Evolutionary conservation across 2,888 invertebrate species (phyloP).

Genomic region (Drosophila demipolita): DNA sequence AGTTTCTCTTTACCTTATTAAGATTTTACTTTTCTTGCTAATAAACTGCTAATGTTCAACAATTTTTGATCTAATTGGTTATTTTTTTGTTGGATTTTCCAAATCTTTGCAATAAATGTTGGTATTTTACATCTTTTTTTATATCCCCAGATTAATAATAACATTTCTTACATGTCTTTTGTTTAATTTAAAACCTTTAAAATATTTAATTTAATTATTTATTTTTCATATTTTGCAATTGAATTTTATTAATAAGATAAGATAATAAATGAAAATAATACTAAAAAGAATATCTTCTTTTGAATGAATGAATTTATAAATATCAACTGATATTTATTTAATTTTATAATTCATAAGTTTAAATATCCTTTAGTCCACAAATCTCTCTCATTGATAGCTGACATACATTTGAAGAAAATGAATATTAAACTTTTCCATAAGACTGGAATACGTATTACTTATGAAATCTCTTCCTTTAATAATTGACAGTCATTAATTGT

Average conservation of each 20-base stretch:
- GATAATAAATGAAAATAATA: no score
- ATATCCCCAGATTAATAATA: no score
- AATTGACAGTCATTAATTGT: slow-evolving; percentile 8
- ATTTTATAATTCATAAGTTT: background rate
- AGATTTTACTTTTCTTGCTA: background rate
- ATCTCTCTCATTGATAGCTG: background rate
- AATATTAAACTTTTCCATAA: background rate
- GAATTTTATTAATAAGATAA: no score
- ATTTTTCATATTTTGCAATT: no score
- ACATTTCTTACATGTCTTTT: no score
- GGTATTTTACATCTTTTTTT: background rate
- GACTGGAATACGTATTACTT: background rate
- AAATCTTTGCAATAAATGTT: background rate
- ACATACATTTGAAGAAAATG: background rate
- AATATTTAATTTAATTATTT: no score
- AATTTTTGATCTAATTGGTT: background rate
- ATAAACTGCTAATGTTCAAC: background rate
- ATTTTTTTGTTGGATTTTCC: background rate
- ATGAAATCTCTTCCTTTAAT: background rate
- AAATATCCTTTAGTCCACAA: background rate
- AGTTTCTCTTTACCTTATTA: background rate
- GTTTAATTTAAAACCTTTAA: background rate
- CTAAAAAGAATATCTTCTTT: no score
- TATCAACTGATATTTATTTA: background rate
- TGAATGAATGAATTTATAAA: background rate